A percentile compares a stretch with the other conserved stretches of the same genome.
Conservation (phyloP, 2,113 vertebrate genomes). For the Pedetes capensis region DNA sequence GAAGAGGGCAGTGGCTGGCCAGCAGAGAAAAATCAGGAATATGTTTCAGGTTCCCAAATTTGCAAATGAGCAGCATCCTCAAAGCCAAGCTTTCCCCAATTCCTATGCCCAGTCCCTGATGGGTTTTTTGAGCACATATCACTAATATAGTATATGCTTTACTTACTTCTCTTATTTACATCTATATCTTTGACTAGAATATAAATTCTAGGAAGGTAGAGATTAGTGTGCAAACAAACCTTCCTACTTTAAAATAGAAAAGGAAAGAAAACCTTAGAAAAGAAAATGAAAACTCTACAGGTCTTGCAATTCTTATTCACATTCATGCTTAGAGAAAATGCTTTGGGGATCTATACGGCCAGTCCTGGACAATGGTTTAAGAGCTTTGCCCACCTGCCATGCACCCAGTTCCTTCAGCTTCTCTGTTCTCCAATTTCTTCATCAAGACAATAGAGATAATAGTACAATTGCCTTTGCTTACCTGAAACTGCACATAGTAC, state of each 20-base stretch:
- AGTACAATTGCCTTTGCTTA: background rate
- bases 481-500: background rate
- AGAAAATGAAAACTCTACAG: constrained; percentile 4
- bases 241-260: constrained; percentile 24
- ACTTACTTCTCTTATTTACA: background rate
- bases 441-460: background rate
- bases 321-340: background rate
- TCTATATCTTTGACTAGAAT: background rate
- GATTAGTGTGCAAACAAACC: background rate
- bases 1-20: constrained; percentile 7
- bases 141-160: background rate
- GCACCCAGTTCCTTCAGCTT: constrained; percentile 16
- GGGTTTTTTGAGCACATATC: background rate
- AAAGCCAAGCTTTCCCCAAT: constrained; percentile 37
- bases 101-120: background rate
- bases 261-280: background rate
- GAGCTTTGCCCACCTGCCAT: background rate
- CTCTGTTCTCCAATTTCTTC: background rate
- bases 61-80: background rate
- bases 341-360: background rate
- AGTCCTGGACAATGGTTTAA: background rate
- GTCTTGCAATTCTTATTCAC: background rate
- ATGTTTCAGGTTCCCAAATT: background rate
- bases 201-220: constrained; percentile 3
- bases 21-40: background rate